Conservation (phyloP, 2,797 vertebrate species). For the Hydrolagus colliei region DNA sequence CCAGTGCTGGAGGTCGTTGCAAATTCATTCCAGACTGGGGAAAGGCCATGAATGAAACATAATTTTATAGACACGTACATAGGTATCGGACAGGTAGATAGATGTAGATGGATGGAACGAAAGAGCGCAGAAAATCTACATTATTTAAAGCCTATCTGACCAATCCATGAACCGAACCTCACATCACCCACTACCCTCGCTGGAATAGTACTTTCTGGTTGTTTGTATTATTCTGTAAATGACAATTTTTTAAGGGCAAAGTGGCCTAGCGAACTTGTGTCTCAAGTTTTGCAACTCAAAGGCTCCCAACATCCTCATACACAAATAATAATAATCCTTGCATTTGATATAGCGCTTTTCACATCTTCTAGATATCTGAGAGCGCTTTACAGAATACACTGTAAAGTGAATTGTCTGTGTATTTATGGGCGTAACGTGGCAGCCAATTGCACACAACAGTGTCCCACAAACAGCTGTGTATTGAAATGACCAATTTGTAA, state of each 20-base stretch:
- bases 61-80: conserved; percentile 18
- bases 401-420: too few species aligned
- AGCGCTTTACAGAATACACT: too few species aligned
- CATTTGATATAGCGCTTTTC: too few species aligned
- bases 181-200: neutral
- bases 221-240: neutral
- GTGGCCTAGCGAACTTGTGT: neutral
- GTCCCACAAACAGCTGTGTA: too few species aligned
- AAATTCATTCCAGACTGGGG: conserved; percentile 18
- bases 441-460: too few species aligned
- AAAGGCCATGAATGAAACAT: conserved; percentile 27
- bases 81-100: conserved; percentile 15
- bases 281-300: too few species aligned
- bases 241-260: neutral
- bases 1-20: conserved; percentile 5
- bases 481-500: too few species aligned
- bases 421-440: too few species aligned
- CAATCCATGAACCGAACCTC: neutral
- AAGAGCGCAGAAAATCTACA: neutral
- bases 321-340: too few species aligned
- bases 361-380: too few species aligned
- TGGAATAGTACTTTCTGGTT: neutral
- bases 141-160: neutral
- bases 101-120: conserved; percentile 7
- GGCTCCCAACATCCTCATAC: too few species aligned